Evolutionary conservation across 2,113 vertebrate species (phyloP).

Genomic region (Callithrix jacchus): DNA sequence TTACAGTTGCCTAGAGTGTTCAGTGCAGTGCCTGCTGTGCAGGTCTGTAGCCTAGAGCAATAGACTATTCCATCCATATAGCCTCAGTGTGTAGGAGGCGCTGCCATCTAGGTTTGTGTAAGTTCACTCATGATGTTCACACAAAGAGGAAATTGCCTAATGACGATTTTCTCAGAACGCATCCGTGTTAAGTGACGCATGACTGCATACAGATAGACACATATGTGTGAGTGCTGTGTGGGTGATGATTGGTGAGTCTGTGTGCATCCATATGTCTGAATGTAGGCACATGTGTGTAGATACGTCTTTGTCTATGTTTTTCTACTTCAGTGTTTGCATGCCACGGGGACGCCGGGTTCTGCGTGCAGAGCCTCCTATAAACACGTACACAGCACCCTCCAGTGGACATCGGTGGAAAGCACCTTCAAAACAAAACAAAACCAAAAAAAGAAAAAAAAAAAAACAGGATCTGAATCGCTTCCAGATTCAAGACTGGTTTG

Average conservation of each 20-base stretch:
- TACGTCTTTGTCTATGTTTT: constrained; percentile 66
- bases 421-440: background rate
- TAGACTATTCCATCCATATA: background rate
- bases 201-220: background rate
- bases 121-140: background rate
- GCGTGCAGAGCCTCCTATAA: background rate
- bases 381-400: constrained; percentile 69
- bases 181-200: background rate
- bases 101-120: background rate
- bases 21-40: background rate
- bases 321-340: background rate
- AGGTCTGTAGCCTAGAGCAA: background rate
- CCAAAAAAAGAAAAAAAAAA: background rate
- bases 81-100: background rate
- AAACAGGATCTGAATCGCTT: background rate
- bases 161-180: background rate
- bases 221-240: background rate
- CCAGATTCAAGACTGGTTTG: background rate
- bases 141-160: background rate
- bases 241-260: background rate
- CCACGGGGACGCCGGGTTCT: background rate
- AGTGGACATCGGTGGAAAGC: constrained; percentile 51
- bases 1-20: background rate
- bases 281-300: background rate
- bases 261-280: background rate